Evolutionary conservation across 2,888 invertebrate genomes (phyloP), one percentile per base, ranked within the genome.

Genomic region (Melinaea marsaeus): DNA sequence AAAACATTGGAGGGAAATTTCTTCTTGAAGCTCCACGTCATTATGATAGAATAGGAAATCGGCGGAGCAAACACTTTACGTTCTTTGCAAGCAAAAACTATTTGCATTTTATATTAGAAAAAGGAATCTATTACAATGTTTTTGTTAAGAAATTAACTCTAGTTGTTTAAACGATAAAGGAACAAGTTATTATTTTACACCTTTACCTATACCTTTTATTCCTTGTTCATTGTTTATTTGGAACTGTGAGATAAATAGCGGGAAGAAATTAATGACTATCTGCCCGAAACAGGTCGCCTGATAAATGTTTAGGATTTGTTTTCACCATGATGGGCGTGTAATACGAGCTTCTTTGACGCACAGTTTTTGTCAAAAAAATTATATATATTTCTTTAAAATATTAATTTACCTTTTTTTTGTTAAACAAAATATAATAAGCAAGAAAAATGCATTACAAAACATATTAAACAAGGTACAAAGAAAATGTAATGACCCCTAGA

Each of bases 281-380:
- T 71, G 73, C 62, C 62, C 68, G 54, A 62, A 69, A 58, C 72
- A 73, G 67, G 62, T 59, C 65, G 58, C 45, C 65, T 74, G 73
- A 73, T 63, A 71, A 73, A 74, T 74, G 73, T 70, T 71, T 71
- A 71, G 71, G 71, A 73, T 73, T 72, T 72, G 71, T 71, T 66
- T 69, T 57, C 46, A 58, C 48, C 55, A 57, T 62, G 65, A 59
- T 59, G 64, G 35, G 57, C 55, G 47, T 60, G 56, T 58, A 55
- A 61, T 62, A 57, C 55, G 47, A 58, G 61, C 13, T 59, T 51
- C 64, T 64, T 54, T 11, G 32, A 51, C 32, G 32, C 32, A 51
- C 7, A 51, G 6, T 51, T 51, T 51, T 51, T 51, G 11, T 51
- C 2, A 51, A 22, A 32, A 6, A 9, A 9, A 32, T 32, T 32